A percentile compares a stretch with the other conserved stretches of the same genome.
Evolutionary conservation across 2,113 vertebrate genomes (phyloP).

Genomic region (Leptodactylus fuscus): DNA sequence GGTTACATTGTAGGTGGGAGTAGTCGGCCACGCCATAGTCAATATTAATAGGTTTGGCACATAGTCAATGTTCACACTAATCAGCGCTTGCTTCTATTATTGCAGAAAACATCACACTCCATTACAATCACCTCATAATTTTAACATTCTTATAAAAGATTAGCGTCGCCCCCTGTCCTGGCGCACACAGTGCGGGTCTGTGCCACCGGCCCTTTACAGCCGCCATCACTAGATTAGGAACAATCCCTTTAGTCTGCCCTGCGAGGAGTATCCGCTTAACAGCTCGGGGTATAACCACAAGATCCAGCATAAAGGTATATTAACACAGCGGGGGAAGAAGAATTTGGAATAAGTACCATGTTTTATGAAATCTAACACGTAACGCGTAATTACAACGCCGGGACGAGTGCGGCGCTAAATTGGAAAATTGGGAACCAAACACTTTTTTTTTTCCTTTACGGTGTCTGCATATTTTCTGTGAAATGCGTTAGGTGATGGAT

Average conservation of each 20-base stretch:
- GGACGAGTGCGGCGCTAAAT: not conserved
- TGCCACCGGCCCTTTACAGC: not conserved
- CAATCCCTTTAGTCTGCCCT: not conserved
- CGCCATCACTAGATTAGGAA: not conserved
- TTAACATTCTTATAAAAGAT: not conserved
- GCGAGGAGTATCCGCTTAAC: not conserved
- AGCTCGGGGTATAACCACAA: not conserved
- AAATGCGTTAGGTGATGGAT: not conserved
- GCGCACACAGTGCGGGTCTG: not conserved
- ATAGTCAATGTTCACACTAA: constrained; percentile 29
- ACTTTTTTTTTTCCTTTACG: not conserved
- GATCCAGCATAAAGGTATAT: not conserved
- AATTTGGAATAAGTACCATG: not conserved
- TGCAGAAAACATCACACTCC: constrained; percentile 11
- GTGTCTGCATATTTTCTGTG: not conserved
- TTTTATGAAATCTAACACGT: not conserved
- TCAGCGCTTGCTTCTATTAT: constrained; percentile 28
- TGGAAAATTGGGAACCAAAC: not conserved
- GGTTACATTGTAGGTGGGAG: constrained; percentile 9
- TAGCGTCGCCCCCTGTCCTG: not conserved
- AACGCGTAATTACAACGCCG: not conserved
- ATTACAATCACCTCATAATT: constrained; percentile 28
- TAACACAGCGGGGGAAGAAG: not conserved
- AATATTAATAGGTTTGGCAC: constrained; percentile 1
- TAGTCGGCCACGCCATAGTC: not conserved